phyloP scores from a whole-genome alignment of 2,888 invertebrate species.

The Acanthosepion pharaonis region DNA sequence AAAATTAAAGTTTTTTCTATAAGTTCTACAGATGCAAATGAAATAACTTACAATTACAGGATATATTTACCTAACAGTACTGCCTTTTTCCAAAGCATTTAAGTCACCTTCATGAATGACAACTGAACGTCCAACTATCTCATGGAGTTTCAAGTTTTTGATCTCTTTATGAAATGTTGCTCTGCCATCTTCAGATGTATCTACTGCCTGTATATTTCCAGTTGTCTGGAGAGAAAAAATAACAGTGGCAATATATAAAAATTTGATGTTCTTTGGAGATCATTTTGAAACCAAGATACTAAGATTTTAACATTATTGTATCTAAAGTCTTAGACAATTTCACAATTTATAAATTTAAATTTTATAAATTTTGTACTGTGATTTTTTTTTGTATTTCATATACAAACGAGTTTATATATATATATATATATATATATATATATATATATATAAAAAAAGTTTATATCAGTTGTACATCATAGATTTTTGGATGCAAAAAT shows the following conservation, averaged over 20 bases:
- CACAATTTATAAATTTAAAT: no score
- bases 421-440: no score
- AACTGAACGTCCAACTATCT: conserved; percentile 81
- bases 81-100: background rate
- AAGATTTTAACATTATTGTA: background rate
- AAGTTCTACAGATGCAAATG: no score
- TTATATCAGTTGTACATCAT: no score
- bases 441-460: no score
- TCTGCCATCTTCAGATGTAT: conserved; percentile 80
- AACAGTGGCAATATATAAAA: no score
- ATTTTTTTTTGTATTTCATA: no score
- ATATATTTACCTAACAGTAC: background rate
- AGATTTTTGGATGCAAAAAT: no score
- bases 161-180: conserved; percentile 81
- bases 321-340: no score
- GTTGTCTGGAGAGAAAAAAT: conserved; percentile 49
- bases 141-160: conserved; percentile 79
- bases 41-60: no score
- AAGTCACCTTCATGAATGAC: conserved; percentile 78
- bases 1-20: background rate
- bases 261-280: background rate
- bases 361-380: no score
- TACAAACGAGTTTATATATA: no score
- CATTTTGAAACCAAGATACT: background rate
- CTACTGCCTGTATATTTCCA: conserved; percentile 82